Evolutionary conservation across 37 sponge, comb jelly and placozoan genomes (phyloP).

Genomic region (Dysidea cf. avara): DNA sequence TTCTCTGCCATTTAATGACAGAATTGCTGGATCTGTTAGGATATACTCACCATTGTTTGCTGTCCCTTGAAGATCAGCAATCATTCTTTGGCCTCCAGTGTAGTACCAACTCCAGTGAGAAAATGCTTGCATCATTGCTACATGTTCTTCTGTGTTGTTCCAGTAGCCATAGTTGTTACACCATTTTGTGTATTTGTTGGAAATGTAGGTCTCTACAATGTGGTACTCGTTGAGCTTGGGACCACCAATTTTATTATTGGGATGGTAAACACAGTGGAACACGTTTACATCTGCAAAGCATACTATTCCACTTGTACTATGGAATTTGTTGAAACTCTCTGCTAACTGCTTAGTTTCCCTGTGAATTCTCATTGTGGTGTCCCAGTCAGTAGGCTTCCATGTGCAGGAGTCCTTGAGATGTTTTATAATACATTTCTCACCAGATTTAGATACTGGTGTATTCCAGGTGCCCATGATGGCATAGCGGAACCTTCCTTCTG

Average conservation of each 20-base stretch:
- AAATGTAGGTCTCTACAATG: conserved; percentile 40
- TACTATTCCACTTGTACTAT: too few relatives aligned
- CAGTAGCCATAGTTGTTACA: conserved; percentile 53
- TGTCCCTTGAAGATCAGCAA: conserved; percentile 52
- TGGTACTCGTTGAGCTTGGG: conserved; percentile 31
- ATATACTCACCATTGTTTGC: conserved; percentile 12
- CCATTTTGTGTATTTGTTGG: conserved; percentile 46
- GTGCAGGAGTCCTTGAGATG: conserved; percentile 23
- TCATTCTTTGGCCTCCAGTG: conserved; percentile 47
- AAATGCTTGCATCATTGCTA: conserved; percentile 37
- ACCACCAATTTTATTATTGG: neutral
- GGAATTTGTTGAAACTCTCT: conserved; percentile 26
- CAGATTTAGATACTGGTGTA: conserved; percentile 9
- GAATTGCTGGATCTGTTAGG: conserved; percentile 48
- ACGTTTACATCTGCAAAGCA: conserved; percentile 32
- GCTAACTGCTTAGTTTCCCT: conserved; percentile 32
- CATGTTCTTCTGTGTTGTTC: neutral
- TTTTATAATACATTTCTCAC: conserved; percentile 42
- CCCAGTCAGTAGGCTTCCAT: conserved; percentile 44
- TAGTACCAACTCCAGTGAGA: conserved; percentile 58
- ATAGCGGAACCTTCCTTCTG: conserved; percentile 40
- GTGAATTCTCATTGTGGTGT: conserved; percentile 12
- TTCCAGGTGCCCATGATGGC: conserved; percentile 47
- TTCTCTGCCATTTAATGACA: conserved; percentile 4
- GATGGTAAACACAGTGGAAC: neutral